Conservation (phyloP, 2,888 invertebrate species). For the Mamestra brassicae region DNA sequence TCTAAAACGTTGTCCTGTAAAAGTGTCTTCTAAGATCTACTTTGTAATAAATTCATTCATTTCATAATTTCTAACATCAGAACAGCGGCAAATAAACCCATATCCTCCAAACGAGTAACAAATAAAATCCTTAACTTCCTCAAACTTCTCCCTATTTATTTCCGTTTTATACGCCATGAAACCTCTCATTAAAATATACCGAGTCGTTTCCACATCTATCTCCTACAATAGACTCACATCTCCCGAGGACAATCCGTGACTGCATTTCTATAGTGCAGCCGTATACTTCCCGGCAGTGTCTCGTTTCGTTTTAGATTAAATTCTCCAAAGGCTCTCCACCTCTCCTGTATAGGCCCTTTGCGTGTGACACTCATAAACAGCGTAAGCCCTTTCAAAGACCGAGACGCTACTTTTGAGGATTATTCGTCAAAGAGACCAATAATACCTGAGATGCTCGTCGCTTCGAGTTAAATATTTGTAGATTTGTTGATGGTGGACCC, state of each 20-base stretch:
- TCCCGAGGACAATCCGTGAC: slow-evolving; percentile 38
- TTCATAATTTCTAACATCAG: no score
- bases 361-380: slow-evolving; percentile 20
- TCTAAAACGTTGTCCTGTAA: not conserved
- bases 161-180: not conserved
- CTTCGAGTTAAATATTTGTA: not conserved
- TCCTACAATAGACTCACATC: slow-evolving; percentile 25
- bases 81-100: not conserved
- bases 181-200: slow-evolving; percentile 16
- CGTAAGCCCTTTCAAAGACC: slow-evolving; percentile 29
- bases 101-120: not conserved
- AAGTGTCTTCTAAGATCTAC: not conserved
- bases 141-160: not conserved
- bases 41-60: not conserved
- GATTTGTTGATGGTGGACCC: not conserved
- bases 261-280: slow-evolving; percentile 36
- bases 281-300: slow-evolving; percentile 25
- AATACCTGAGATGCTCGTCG: not conserved
- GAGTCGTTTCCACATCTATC: slow-evolving; percentile 11
- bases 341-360: slow-evolving; percentile 23
- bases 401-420: slow-evolving; percentile 32
- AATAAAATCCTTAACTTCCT: not conserved
- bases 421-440: slow-evolving; percentile 7
- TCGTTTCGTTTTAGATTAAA: slow-evolving; percentile 49
- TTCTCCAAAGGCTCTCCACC: slow-evolving; percentile 33